Evolutionary conservation across 2,888 invertebrate species (phyloP).

Genomic region (Drosophila subquinaria): DNA sequence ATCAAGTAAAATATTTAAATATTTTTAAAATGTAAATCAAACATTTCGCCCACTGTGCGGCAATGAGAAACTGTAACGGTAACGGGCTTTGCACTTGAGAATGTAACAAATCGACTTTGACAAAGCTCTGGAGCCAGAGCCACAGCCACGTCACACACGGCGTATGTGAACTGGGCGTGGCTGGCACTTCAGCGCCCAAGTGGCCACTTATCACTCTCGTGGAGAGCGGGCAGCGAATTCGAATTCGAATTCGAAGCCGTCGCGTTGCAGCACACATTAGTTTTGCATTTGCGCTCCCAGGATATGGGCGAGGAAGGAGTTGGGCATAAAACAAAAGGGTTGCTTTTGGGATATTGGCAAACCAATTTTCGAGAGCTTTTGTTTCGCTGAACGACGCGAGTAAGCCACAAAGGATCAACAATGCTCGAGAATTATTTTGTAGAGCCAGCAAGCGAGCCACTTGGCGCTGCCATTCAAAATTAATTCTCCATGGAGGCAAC

Average conservation of each 20-base stretch:
- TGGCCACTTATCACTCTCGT: conserved; percentile 70
- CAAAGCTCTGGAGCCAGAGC: conserved; percentile 67
- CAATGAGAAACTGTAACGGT: conserved; percentile 23
- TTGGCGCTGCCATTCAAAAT: conserved; percentile 54
- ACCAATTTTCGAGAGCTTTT: conserved; percentile 80
- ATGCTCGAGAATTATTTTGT: conserved; percentile 76
- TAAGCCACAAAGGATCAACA: conserved; percentile 81
- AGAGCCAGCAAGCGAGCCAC: conserved; percentile 64
- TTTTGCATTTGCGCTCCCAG: conserved; percentile 70
- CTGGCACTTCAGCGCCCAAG: conserved; percentile 54
- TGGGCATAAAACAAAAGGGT: conserved; percentile 71
- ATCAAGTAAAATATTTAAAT: background rate
- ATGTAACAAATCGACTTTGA: conserved; percentile 84
- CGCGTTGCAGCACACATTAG: conserved; percentile 42
- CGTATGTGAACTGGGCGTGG: conserved; percentile 64
- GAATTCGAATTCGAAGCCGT: conserved; percentile 22
- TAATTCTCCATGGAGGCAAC: conserved; percentile 69
- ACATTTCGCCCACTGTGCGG: conserved; percentile 1
- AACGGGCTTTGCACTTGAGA: conserved; percentile 63
- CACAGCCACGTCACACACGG: conserved; percentile 45
- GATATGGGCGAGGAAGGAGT: conserved; percentile 37
- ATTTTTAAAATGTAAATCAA: background rate
- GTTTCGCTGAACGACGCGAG: conserved; percentile 75
- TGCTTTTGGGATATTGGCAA: conserved; percentile 69
- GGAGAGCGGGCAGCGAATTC: conserved; percentile 19